These are phyloP conservation scores for Pangasius mekongensis DNA, from an alignment of 2,797 vertebrate species.

Conservation along the genomic window DNA sequence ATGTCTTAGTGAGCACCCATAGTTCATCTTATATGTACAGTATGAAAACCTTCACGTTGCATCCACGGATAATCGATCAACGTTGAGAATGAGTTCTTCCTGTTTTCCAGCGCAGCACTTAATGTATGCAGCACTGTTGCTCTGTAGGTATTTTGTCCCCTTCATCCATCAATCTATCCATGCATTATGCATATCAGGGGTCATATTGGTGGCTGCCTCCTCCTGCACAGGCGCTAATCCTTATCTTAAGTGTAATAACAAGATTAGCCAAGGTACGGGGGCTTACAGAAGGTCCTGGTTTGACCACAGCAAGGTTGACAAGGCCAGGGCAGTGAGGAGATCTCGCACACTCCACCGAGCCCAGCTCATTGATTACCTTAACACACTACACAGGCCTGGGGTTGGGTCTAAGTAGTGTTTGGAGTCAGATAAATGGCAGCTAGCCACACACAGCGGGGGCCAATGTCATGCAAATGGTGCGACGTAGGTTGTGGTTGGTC, in stretches of 20 bases:
- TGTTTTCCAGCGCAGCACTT: slow-evolving; percentile 53
- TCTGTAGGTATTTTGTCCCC: slow-evolving; percentile 57
- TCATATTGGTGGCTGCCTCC: slow-evolving; percentile 57
- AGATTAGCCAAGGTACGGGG: slow-evolving; percentile 59
- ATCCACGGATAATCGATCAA: slow-evolving; percentile 59
- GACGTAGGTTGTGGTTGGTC: slow-evolving; percentile 49
- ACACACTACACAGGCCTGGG: slow-evolving; percentile 51
- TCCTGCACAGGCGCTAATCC: slow-evolving; percentile 59
- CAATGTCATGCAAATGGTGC: slow-evolving; percentile 55
- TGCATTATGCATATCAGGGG: slow-evolving; percentile 64
- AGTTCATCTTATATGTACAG: slow-evolving; percentile 47
- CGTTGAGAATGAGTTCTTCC: slow-evolving; percentile 51
- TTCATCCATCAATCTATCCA: slow-evolving; percentile 64
- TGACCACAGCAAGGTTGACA: slow-evolving; percentile 58
- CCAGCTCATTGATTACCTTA: slow-evolving; percentile 60
- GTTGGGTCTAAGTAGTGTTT: slow-evolving; percentile 45
- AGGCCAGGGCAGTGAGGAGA: slow-evolving; percentile 54
- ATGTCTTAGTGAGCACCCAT: slow-evolving; percentile 35
- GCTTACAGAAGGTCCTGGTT: slow-evolving; percentile 54
- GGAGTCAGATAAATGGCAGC: slow-evolving; percentile 58
- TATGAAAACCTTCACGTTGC: slow-evolving; percentile 55
- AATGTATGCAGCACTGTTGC: slow-evolving; percentile 56
- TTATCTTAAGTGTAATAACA: slow-evolving; percentile 66
- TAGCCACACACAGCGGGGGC: slow-evolving; percentile 52
- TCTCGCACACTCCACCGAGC: slow-evolving; percentile 42